Percentiles rank a stretch among this genome's conserved stretches.
Evolutionary conservation across 2,797 vertebrate species (phyloP).

Genomic region (Anas georgica): DNA sequence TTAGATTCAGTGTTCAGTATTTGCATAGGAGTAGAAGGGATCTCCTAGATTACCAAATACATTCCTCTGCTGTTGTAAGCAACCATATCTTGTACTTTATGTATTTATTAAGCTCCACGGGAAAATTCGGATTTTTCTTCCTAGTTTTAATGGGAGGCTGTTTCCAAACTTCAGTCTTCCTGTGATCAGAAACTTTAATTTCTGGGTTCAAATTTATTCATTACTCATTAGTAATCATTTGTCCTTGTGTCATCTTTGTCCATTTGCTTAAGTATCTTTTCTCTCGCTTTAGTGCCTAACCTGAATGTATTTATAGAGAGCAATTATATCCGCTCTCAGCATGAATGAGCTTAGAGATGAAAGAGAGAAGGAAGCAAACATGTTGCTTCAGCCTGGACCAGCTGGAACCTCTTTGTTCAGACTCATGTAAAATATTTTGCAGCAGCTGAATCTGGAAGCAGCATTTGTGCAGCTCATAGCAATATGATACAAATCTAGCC

Average conservation of each 20-base stretch:
- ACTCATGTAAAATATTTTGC: slow-evolving; percentile 65
- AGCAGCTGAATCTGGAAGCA: slow-evolving; percentile 59
- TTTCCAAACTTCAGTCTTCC: slow-evolving; percentile 3
- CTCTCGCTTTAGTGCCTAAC: slow-evolving; percentile 69
- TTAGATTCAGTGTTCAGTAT: not conserved
- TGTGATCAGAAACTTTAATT: slow-evolving; percentile 31
- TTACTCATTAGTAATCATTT: slow-evolving; percentile 61
- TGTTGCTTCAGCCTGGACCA: slow-evolving; percentile 69
- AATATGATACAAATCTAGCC: slow-evolving; percentile 22
- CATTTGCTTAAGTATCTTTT: slow-evolving; percentile 67
- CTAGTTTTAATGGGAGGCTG: not conserved
- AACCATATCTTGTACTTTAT: not conserved
- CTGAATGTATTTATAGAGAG: slow-evolving; percentile 71
- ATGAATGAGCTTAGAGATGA: slow-evolving; percentile 69
- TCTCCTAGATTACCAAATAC: not conserved
- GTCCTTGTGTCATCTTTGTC: slow-evolving; percentile 57
- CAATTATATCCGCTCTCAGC: slow-evolving; percentile 70
- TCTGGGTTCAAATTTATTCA: slow-evolving; percentile 43
- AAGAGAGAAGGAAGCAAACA: slow-evolving; percentile 70
- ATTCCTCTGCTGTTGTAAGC: not conserved
- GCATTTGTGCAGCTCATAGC: slow-evolving; percentile 12
- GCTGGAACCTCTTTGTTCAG: slow-evolving; percentile 71
- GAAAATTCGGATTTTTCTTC: not conserved
- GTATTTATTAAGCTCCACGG: not conserved
- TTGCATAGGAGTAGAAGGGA: not conserved